Evolutionary conservation across 2,888 invertebrate species (phyloP), one percentile per base, ranked within the genome.

Genomic region (Dimorphilus gyrociliatus): DNA sequence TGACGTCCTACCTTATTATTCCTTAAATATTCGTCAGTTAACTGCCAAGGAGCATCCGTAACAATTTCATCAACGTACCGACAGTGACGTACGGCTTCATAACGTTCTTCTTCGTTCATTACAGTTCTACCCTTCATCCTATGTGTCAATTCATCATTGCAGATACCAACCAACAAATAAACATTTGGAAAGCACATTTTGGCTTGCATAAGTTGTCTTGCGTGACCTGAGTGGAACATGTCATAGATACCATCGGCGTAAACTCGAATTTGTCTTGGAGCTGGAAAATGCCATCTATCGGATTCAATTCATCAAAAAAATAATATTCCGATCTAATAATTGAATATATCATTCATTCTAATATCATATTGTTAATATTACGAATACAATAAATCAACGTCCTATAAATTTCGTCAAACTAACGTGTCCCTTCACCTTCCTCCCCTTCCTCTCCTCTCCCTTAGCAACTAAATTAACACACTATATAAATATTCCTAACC

Each of bases 211-310:
- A 88, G 68, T 55, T 88, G 85, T 35, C 84, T 68, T 31, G 88
- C 82, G 64, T 90, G 90, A 2, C 90, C 90, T 66, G 85, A 84
- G 68, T 92, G 90, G 67, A 90, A 90, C 51, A 92, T 72, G 68
- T 90, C 90, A 61, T 88, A 90, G 55, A 90, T 86, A 44, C 90
- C 90, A 68, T 90, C 90, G 2, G 90, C 84, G 66, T 90, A 92
- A 23, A 94, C 82, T 45, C 92, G 73, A 37, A 90, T 75, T 45
- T 74, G 74, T 32, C 92, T 72, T 19, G 74, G 71, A 29, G 78
- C 76, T 62, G 35, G 16, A 21, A 35, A 30, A 7, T 29, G 19
- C 28, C 12, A 23, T n/a, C 17, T 16, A 25, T 17, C 15, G 15
- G 3, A n/a, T 10, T 31, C 10, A 2, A 5, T 14, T 13, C 32